Evolutionary conservation across 23 tunicate species (phyloP), one percentile per base, ranked within the genome.

Genomic region (Halocynthia roretzi): DNA sequence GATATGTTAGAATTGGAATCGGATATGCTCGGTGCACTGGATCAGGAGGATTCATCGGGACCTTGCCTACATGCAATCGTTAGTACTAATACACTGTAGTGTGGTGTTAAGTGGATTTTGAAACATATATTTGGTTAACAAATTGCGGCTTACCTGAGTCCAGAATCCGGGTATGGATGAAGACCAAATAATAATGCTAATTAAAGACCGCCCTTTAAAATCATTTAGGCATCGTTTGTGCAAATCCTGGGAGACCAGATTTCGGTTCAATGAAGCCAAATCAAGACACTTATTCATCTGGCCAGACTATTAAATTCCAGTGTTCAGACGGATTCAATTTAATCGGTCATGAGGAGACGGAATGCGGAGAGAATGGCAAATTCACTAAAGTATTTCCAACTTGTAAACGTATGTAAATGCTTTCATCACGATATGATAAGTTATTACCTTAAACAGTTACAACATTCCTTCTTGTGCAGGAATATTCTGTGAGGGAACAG

Each of bases 241-340:
- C 22, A 8, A 74, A 74, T 18, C 78, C 78, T 11, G 78, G 78
- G 5, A 62, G 68, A 15, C 83, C 83, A 9, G 60, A 70, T 6
- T 74, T 74, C 22, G 40, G 78, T 5, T 54, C 56, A 4, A 74
- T 74, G 78, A 52, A 20, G 8, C 78, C 78, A 9, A 44, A 74
- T 54, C 64, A 56, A 54, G 10, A 54, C 5, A 74, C 20, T 31
- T 74, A 5, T 6, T 22, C 31, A 0, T 62, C 56, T 54, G 78
- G 78, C 19, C 78, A 74, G 56, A 15, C 64, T 10, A 64, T 74
- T 15, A 74, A 44, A 53, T 74, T 74, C 21, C 8, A 40, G 56
- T 74, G 78, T 6, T 20, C n/a, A 10, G 19, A 19, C 56, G 78
- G 78, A 8, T 74, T 54, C 62, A 10, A 50, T 54, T 14, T 74